These are phyloP conservation scores for Ruditapes philippinarum DNA, from an alignment of 1,140 invertebrate genomes.

Conservation along the genomic window DNA sequence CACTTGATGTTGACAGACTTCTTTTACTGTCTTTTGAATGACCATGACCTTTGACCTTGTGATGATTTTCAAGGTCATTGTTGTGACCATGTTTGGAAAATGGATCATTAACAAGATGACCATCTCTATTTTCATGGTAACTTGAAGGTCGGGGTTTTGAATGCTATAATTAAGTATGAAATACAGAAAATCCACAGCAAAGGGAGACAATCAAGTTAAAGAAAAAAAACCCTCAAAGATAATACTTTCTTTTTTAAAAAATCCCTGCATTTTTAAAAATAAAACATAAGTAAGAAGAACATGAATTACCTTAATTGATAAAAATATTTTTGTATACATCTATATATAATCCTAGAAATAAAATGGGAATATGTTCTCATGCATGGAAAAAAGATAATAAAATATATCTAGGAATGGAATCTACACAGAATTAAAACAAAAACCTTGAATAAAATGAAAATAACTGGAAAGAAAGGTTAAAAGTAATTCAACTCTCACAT, in stretches of 20 bases:
- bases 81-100: not conserved
- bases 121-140: conserved; percentile 33
- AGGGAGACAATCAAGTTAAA: not conserved
- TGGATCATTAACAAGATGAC: not conserved
- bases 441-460: not conserved
- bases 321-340: no score
- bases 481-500: not conserved
- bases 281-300: no score
- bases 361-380: not conserved
- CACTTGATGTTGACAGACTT: conserved; percentile 1
- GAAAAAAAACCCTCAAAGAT: no score
- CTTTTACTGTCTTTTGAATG: not conserved
- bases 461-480: not conserved
- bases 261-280: no score
- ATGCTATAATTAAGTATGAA: conserved; percentile 9
- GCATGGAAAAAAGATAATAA: not conserved
- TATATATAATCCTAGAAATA: no score
- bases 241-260: no score
- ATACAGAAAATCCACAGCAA: not conserved
- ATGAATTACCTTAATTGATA: no score
- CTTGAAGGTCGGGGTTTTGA: conserved; percentile 44
- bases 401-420: not conserved
- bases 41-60: conserved; percentile 49
- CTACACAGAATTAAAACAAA: not conserved
- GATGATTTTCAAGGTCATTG: not conserved